A percentile compares a stretch with the other conserved stretches of the same genome.
These are phyloP conservation scores for Sminthurides bifidus DNA, from an alignment of 1,140 invertebrate genomes.

Conservation along the genomic window DNA sequence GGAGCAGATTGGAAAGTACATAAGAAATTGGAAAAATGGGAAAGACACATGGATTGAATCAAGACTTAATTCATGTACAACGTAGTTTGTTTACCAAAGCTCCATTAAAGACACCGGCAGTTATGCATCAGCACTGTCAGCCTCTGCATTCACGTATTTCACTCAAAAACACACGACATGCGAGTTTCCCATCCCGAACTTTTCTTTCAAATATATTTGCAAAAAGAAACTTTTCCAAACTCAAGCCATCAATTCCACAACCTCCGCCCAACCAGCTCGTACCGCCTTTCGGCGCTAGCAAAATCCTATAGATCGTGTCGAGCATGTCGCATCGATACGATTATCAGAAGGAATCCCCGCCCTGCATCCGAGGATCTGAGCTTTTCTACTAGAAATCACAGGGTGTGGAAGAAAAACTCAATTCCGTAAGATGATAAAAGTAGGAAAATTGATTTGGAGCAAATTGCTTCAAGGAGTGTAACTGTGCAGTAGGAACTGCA, in stretches of 20 bases:
- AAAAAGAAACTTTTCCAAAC: not conserved
- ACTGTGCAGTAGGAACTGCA: not conserved
- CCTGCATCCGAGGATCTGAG: no score
- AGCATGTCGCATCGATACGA: no score
- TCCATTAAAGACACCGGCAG: constrained; percentile 10
- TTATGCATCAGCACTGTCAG: constrained; percentile 8
- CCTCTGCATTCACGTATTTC: not conserved
- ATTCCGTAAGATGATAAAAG: no score
- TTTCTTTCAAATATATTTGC: constrained; percentile 11
- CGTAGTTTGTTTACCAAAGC: constrained; percentile 7
- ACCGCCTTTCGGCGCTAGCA: no score
- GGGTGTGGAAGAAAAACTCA: no score
- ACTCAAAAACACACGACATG: not conserved
- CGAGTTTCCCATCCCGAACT: constrained; percentile 1
- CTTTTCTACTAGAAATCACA: no score
- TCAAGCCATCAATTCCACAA: constrained; percentile 1
- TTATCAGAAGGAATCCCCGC: no score
- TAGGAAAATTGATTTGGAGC: constrained; percentile 6
- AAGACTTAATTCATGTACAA: not conserved
- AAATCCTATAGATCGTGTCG: no score
- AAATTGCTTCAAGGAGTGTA: not conserved
- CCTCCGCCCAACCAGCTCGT: no score
- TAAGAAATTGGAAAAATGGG: no score
- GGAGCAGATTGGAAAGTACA: no score
- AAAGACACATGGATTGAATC: not conserved